Percentiles rank a stretch among this genome's conserved stretches.
These are phyloP conservation scores for Zosterops lateralis DNA, from an alignment of 2,113 vertebrate species.

Conservation along the genomic window DNA sequence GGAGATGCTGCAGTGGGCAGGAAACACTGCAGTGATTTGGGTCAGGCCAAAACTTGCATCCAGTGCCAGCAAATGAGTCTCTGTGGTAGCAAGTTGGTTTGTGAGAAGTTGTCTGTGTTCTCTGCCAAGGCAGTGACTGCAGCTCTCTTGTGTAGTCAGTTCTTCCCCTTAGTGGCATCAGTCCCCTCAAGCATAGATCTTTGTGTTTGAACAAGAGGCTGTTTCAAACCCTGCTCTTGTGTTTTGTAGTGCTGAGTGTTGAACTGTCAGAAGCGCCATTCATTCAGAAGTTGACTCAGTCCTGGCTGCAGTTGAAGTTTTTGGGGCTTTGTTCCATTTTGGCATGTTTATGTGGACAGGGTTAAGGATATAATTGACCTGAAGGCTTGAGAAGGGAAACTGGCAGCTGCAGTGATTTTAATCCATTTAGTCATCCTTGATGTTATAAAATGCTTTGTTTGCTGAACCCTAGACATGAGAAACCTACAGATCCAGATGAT, in stretches of 20 bases:
- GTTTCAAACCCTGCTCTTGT: background rate
- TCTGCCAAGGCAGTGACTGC: background rate
- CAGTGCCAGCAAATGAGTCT: background rate
- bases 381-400: background rate
- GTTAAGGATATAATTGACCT: background rate
- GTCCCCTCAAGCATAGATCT: background rate
- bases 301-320: background rate
- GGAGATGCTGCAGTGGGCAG: background rate
- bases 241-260: background rate
- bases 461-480: conserved; percentile 85
- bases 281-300: background rate
- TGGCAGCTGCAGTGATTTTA: background rate
- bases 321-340: background rate
- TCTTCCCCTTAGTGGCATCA: background rate
- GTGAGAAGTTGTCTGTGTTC: background rate
- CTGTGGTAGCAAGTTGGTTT: background rate
- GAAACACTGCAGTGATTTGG: rapidly evolving
- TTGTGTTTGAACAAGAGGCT: conserved; percentile 23
- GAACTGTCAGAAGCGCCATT: background rate
- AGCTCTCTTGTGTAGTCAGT: background rate
- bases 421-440: background rate
- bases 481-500: conserved; percentile 96
- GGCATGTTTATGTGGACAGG: background rate
- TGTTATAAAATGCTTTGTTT: background rate
- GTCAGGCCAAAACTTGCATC: too few relatives aligned